Conservation (phyloP, 2,888 invertebrate species). For the Cabera pusaria region DNA sequence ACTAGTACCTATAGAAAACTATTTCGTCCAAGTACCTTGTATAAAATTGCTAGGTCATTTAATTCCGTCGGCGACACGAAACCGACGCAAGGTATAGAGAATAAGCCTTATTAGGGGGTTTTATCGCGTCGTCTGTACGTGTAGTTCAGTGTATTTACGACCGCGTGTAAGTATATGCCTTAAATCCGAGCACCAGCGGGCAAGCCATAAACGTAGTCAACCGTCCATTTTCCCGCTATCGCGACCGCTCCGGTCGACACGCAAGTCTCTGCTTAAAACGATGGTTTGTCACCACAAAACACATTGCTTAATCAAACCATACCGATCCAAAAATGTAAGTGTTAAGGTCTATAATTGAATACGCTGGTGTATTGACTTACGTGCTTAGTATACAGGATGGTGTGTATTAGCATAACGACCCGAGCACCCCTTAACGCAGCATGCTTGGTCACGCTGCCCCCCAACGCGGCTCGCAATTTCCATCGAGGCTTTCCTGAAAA, state of each 20-base stretch:
- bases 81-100: conserved; percentile 55
- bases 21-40: conserved; percentile 5
- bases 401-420: conserved; percentile 78
- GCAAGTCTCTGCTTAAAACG: conserved; percentile 62
- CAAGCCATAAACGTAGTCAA: conserved; percentile 80
- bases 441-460: conserved; percentile 82
- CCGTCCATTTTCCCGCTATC: conserved; percentile 81
- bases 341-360: conserved; percentile 34
- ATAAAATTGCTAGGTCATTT: conserved; percentile 39
- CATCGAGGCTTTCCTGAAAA: conserved; percentile 71
- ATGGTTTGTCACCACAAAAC: no score
- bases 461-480: conserved; percentile 77
- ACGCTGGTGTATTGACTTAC: conserved; percentile 2
- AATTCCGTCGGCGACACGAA: conserved; percentile 47
- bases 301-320: conserved; percentile 2
- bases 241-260: conserved; percentile 69
- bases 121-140: conserved; percentile 62
- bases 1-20: no score
- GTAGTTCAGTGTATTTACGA: conserved; percentile 61
- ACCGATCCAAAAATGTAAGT: conserved; percentile 1
- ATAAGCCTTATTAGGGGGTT: conserved; percentile 68
- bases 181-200: conserved; percentile 69
- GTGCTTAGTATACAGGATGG: conserved; percentile 18
- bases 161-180: conserved; percentile 60
- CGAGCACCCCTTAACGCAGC: conserved; percentile 79